Base-by-base conservation (phyloP, 2,888 invertebrate species). In the Sabellastarte sp. region DNA sequence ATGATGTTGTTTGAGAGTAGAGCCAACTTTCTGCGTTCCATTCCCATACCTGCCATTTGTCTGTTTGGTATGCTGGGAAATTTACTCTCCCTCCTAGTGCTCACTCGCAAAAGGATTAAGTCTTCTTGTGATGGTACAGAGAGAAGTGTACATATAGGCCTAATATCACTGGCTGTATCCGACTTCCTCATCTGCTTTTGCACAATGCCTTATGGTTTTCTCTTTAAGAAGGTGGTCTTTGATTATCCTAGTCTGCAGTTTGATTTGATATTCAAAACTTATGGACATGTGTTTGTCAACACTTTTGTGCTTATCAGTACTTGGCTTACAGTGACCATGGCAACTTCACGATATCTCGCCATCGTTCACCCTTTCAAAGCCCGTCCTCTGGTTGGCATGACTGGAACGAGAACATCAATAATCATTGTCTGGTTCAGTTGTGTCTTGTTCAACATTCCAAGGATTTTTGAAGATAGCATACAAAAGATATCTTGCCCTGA, bases 71-170 rank as follows among this genome's bases (percentile, higher is more conserved):
- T 41, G 41, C 10, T 20, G 10, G 41, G 41, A 15, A 41, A 41
- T 41, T 10, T 20, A 20, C 20, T 41, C 10, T 15, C 41, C 10
- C 41, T 41, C 20, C 20, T 41, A 20, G 41, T 41, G 10, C 41
- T 41, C 41, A 41, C 41, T 41, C 41, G 41, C 66, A 68, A 80
- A 30, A 76, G 80, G 64, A 68, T 81, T 33, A 73, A 75, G 59
- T 75, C 75, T 60, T 77, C 80, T 5, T 75, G 79, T 68, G 88
- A 89, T 67, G 90, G 90, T 74, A 90, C 91, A 88, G 88, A 90
- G 73, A 90, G 91, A 50, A 90, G 90, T 0, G 91, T 91, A 50
- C 91, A 92, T 81, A 89, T 91, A 80, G 92, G 84, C 90, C 74
- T 85, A 31, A 78, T 86, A 88, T 90, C 90, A 62, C 89, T 91